Percentiles rank a stretch among this genome's conserved stretches.
Evolutionary conservation across 2,797 vertebrate genomes (phyloP).

Genomic region (Melanotaenia parkinsoni): DNA sequence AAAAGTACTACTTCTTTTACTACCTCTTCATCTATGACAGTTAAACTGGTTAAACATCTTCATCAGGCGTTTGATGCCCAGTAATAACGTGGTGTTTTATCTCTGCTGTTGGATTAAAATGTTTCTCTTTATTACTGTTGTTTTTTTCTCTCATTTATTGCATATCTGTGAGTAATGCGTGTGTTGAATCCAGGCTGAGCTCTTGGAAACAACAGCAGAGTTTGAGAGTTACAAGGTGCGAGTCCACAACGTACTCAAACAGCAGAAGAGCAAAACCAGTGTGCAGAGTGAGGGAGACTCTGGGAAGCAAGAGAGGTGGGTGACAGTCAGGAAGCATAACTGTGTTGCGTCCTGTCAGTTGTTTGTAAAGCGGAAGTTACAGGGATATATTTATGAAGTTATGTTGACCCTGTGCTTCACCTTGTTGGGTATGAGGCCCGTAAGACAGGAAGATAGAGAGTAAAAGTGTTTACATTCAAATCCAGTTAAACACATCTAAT

Average conservation of each 20-base stretch:
- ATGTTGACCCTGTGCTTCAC: not conserved
- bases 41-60: not conserved
- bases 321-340: not conserved
- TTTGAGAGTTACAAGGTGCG: slow-evolving; percentile 98
- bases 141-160: not conserved
- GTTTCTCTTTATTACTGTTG: not conserved
- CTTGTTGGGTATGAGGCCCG: not conserved
- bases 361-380: not conserved
- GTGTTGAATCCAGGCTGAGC: slow-evolving; percentile 84
- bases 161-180: slow-evolving; percentile 7
- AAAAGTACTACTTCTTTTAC: not conserved
- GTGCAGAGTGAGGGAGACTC: slow-evolving; percentile 79
- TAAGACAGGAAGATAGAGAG: not conserved
- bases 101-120: not conserved
- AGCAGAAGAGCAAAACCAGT: slow-evolving; percentile 85
- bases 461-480: not conserved
- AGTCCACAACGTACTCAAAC: slow-evolving; percentile 97
- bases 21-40: not conserved
- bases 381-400: not conserved
- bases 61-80: not conserved
- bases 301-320: slow-evolving; percentile 90
- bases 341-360: slow-evolving; percentile 1
- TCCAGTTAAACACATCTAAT: not conserved
- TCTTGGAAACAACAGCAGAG: slow-evolving; percentile 85
- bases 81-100: not conserved